Evolutionary conservation across 2,113 vertebrate species (phyloP), one percentile per base, ranked within the genome.

Genomic region (Myxocyprinus asiaticus): DNA sequence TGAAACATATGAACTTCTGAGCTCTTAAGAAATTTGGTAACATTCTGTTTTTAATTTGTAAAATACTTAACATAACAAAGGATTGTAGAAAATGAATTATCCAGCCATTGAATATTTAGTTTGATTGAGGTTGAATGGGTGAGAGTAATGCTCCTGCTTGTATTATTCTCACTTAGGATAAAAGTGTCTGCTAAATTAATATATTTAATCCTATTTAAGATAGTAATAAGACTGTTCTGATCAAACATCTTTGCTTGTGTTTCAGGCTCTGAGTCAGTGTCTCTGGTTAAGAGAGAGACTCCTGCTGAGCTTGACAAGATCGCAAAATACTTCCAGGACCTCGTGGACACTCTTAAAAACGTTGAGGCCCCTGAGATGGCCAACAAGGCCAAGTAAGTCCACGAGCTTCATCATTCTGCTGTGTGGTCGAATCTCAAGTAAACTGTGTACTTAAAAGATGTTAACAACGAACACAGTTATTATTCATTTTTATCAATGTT

Each of bases 271-370:
- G 84, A 89, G 66, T 87, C 90, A 51, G 42, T 17, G 14, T 81
- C 89, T 0, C 45, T 92, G 84, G 86, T 86, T 67, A 90, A 87
- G 81, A 87, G 87, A 56, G 90, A 90, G 0, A 11, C 80, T 61
- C 44, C 83, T 77, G 9, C 83, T 3, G 88, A 90, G 0, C 7
- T 87, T 42, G 85, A 89, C 5, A 84, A 6, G 17, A 61, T 92
- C 72, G 74, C 76, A 66, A 80, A 83, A 73, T 69, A 88, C 61
- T 77, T 91, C 81, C 82, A 67, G 5, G 86, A 89, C 1, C 81
- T 91, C 59, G 74, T 90, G 76, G 87, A 91, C 67, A 86, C 82
- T 63, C 56, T 91, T 42, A 90, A 90, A 85, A 33, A 33, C 22
- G 22, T 33, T 33, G 22, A 33, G 22, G 17, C 82, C 15, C 58